Conservation (phyloP, 2,113 vertebrate species). For the Aythya baeri region DNA sequence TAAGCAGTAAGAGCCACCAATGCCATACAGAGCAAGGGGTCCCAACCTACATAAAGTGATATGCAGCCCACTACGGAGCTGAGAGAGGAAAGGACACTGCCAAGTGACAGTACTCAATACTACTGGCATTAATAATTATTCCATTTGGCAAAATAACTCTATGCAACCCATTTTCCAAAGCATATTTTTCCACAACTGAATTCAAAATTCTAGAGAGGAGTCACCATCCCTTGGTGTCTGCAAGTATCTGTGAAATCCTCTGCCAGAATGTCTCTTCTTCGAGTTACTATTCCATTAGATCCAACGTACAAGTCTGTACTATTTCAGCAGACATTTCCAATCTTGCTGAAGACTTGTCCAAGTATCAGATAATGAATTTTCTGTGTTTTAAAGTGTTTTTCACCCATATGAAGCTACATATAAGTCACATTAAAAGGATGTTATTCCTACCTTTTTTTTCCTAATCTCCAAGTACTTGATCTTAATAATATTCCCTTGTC, state of each 20-base stretch:
- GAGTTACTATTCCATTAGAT: not conserved
- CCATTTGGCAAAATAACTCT: not conserved
- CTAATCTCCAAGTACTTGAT: not conserved
- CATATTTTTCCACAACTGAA: not conserved
- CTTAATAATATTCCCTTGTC: not conserved
- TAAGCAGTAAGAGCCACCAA: not conserved
- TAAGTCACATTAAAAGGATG: not conserved
- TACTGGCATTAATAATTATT: not conserved
- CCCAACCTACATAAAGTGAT: accelerated
- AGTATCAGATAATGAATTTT: not conserved
- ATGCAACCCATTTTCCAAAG: not conserved
- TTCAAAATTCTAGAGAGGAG: not conserved
- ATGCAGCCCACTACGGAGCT: not conserved
- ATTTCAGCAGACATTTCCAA: not conserved
- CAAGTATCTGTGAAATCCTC: not conserved
- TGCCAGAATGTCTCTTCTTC: not conserved
- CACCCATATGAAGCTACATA: not conserved
- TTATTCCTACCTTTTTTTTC: not conserved
- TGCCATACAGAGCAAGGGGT: not conserved
- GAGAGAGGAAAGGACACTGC: not conserved
- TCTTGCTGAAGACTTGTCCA: not conserved
- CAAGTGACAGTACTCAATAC: not conserved
- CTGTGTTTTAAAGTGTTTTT: not conserved
- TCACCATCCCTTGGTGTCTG: not conserved
- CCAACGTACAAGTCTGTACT: accelerated